Conservation (phyloP, 2,888 invertebrate species). For the Trichopria drosophilae region DNA sequence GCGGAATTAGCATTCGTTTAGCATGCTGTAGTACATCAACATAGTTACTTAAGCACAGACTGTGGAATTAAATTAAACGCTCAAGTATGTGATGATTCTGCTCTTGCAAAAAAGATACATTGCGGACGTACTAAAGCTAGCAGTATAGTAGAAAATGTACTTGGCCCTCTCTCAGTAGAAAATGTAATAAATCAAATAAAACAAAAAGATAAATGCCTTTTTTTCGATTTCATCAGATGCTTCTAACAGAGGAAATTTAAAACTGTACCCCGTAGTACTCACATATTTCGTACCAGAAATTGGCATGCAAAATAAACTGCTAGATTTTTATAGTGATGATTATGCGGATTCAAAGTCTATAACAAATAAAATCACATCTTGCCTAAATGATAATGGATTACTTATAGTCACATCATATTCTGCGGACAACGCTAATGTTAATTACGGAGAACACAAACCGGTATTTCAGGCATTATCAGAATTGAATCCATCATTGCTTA, state of each 20-base stretch:
- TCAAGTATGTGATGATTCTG: slow-evolving; percentile 30
- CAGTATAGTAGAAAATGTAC: slow-evolving; percentile 36
- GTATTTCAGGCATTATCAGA: too few relatives aligned
- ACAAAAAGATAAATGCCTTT: slow-evolving; percentile 1
- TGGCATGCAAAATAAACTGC: slow-evolving; percentile 14
- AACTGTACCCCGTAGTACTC: slow-evolving; percentile 16
- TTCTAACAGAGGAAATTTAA: too few relatives aligned
- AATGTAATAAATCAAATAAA: slow-evolving; percentile 14
- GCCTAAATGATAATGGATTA: slow-evolving; percentile 7
- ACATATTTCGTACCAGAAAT: slow-evolving; percentile 19
- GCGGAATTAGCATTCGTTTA: slow-evolving; percentile 36
- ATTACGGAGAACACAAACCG: too few relatives aligned
- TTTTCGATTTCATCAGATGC: too few relatives aligned
- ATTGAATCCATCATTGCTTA: too few relatives aligned
- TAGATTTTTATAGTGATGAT: slow-evolving; percentile 15
- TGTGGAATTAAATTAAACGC: slow-evolving; percentile 34
- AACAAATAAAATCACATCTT: slow-evolving; percentile 5
- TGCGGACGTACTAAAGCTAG: slow-evolving; percentile 37
- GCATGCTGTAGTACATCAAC: slow-evolving; percentile 38
- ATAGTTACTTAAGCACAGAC: slow-evolving; percentile 36
- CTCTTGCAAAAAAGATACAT: slow-evolving; percentile 31
- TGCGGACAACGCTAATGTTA: slow-evolving; percentile 31
- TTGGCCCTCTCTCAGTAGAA: slow-evolving; percentile 30
- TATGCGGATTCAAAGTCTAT: slow-evolving; percentile 10
- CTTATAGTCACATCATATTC: slow-evolving; percentile 10